Base-by-base conservation (phyloP, 2,113 vertebrate species). In the Lamprologus sp. region DNA sequence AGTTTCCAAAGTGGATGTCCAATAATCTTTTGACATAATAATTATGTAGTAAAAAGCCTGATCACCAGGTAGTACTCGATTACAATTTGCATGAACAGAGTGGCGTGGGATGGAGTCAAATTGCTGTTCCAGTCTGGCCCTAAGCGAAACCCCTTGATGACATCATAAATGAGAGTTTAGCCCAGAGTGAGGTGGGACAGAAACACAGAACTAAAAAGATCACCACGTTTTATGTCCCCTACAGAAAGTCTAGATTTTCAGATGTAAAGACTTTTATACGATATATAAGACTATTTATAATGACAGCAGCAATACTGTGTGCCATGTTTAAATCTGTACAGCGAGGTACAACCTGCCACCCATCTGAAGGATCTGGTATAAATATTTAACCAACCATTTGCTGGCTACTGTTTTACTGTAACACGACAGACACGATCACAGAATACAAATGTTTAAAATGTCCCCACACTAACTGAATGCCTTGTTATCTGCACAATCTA, bases 361-460 rank as follows among this genome's bases (percentile, higher is more conserved):
- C 4, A 42, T 37, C 47, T 28, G 33, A 26, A 54, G 84, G 60
- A 56, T 35, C 70, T 56, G 45, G 88, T 85, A 81, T 88, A 80
- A 88, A 94, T 90, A 89, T 90, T 90, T 90, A 93, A 88, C 88
- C 86, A 68, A 83, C 77, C 73, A 47, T 87, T 40, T 23, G 7
- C 79, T 84, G 86, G 87, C 88, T 91, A 85, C 90, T 90, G 83
- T 92, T 92, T 84, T 84, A 91, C 75, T 68, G 77, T 37, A 56
- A 77, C 68, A n/a, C 54, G 23, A 60, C 53, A 56, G 60, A 84
- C 56, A 89, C 3, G 5, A 84, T 56, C 33, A 14, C 56, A 31
- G 73, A 55, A 17, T 63, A 47, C 40, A 13, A 26, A 55, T 77
- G 37, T 87, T 89, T 73, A 84, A 87, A 89, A 73, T 84, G 58